Evolutionary conservation across 2,888 invertebrate genomes (phyloP).

Genomic region (Protophormia terraenovae): DNA sequence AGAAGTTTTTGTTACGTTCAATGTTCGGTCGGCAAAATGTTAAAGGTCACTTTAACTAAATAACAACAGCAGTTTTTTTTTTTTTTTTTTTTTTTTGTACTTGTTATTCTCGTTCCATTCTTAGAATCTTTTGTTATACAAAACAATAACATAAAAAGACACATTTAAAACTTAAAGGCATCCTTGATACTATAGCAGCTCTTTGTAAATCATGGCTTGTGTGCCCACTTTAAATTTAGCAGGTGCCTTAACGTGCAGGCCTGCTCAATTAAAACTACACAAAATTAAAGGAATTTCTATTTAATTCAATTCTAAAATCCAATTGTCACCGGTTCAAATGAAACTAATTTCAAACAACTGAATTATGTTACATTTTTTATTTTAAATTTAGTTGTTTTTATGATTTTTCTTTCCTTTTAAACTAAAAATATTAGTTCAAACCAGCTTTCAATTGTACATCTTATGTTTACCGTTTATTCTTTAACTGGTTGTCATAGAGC

Average conservation of each 20-base stretch:
- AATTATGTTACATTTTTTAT: background rate
- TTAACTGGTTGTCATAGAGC: background rate
- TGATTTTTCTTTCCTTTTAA: background rate
- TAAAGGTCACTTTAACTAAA: slow-evolving; percentile 58
- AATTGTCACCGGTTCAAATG: slow-evolving; percentile 51
- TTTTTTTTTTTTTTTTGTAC: background rate
- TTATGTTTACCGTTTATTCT: slow-evolving; percentile 26
- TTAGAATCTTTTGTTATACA: slow-evolving; percentile 45
- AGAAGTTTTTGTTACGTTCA: slow-evolving; percentile 15
- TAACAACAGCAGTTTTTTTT: slow-evolving; percentile 12
- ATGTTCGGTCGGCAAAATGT: slow-evolving; percentile 58
- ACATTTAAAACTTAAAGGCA: slow-evolving; percentile 31
- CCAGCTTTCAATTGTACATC: slow-evolving; percentile 46
- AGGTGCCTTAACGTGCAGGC: slow-evolving; percentile 46
- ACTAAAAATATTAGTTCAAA: slow-evolving; percentile 32
- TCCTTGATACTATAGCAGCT: background rate
- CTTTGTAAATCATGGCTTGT: slow-evolving; percentile 23
- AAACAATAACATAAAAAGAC: slow-evolving; percentile 5
- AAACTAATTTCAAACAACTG: slow-evolving; percentile 6
- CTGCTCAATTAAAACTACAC: slow-evolving; percentile 9
- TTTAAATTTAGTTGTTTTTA: background rate
- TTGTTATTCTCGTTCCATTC: slow-evolving; percentile 20
- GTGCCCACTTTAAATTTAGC: slow-evolving; percentile 41
- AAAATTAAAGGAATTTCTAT: slow-evolving; percentile 16
- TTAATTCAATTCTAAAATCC: slow-evolving; percentile 30